Base-by-base conservation (phyloP, 2,113 vertebrate genomes). In the Pedetes capensis region DNA sequence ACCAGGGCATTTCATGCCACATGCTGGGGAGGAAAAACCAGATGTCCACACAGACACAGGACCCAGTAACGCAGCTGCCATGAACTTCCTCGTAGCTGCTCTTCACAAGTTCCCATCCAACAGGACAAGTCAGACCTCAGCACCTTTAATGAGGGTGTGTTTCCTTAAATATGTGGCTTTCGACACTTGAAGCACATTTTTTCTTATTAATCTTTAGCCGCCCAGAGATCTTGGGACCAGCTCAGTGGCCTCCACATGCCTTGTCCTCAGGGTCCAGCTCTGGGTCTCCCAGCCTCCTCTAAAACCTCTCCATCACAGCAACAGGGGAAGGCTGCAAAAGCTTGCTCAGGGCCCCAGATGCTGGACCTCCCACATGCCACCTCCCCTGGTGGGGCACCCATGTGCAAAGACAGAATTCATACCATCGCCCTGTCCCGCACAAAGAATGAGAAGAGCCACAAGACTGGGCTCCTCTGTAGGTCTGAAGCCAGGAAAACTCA, bases 171-270 rank as follows among this genome's bases (percentile, higher is more conserved):
- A 61, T 25, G 27, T 68, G 94, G 81, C 78, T 84, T 72, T 42
- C 25, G 12, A 29, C 20, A 27, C 44, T 32, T 10, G 37, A 71
- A 37, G 64, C 55, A 29, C 16, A 37, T 5, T 29, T 93, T 63
- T 87, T 37, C 63, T 68, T 49, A 22, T 49, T 72, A 23, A 20
- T 32, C 12, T 5, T 37, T 32, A 74, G 86, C 44, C 0, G 14
- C 53, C 66, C 84, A 96, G 96, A 96, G 69, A 80, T 95, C 82
- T 34, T 32, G 93, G 95, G 94, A 91, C 87, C 89, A 63, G 85
- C 55, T 91, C 94, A 93, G 93, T 78, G 82, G 66, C 64, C 89
- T 91, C 94, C 84, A 87, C 71, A 88, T 90, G 92, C 74, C 74
- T 94, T 22, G 93, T 74, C 91, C 44, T 14, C 8, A 93, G 90